Conservation (phyloP, 2,888 invertebrate species). For the Orthosia incerta region DNA sequence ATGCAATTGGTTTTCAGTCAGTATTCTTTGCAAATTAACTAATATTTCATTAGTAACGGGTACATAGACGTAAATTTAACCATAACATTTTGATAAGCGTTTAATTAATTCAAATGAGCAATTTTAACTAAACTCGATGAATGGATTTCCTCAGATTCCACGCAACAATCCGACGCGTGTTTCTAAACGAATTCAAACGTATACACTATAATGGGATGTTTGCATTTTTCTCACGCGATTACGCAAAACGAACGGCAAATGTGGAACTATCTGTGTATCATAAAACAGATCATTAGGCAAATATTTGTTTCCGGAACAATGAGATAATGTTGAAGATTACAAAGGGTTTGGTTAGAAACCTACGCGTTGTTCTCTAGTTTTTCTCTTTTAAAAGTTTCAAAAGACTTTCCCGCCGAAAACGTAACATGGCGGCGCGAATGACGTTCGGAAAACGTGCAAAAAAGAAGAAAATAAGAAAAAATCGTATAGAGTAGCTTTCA, state of each 20-base stretch:
- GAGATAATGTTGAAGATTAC: conserved; percentile 17
- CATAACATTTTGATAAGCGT: conserved; percentile 19
- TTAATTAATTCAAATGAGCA: conserved; percentile 11
- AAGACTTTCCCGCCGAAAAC: conserved; percentile 36
- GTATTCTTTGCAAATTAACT: conserved; percentile 2
- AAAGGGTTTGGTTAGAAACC: conserved; percentile 16
- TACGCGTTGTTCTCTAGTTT: background rate
- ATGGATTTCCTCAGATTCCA: conserved; percentile 40
- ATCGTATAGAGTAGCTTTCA: conserved; percentile 79
- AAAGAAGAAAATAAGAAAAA: conserved; percentile 67
- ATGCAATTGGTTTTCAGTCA: conserved; percentile 12
- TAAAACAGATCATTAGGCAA: conserved; percentile 49
- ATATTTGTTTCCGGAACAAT: conserved; percentile 49
- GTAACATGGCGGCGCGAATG: conserved; percentile 34
- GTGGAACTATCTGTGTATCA: conserved; percentile 43
- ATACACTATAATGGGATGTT: conserved; percentile 54
- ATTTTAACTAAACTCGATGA: conserved; percentile 20
- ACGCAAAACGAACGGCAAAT: conserved; percentile 61
- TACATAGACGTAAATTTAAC: background rate
- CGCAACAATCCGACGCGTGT: conserved; percentile 18
- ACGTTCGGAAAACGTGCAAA: conserved; percentile 65
- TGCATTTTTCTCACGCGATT: conserved; percentile 75
- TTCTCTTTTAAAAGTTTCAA: background rate
- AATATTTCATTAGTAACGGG: background rate
- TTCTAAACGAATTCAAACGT: conserved; percentile 38